These are phyloP conservation scores for Luidia sarsii DNA, from an alignment of 53 echinoderm and acorn worm genomes.

Conservation along the genomic window DNA sequence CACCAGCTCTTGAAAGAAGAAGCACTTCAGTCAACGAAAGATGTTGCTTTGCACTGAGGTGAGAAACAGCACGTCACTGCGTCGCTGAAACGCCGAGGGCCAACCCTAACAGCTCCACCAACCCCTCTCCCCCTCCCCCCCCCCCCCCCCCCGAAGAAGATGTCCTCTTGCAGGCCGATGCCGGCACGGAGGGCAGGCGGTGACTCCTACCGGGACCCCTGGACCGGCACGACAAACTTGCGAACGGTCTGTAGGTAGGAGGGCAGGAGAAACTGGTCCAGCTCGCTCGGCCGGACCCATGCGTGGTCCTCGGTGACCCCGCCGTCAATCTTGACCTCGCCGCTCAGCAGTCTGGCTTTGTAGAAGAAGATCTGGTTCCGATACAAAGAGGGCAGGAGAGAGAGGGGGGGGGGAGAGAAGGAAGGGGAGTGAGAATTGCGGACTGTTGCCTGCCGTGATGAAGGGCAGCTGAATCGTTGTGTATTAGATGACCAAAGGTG, in stretches of 20 bases:
- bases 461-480: neutral
- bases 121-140: too few relatives aligned
- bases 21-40: too few relatives aligned
- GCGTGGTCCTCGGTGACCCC: slow-evolving; percentile 63
- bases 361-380: slow-evolving; percentile 98
- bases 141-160: too few relatives aligned
- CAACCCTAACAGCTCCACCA: too few relatives aligned
- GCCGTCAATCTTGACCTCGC: slow-evolving; percentile 54
- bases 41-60: too few relatives aligned
- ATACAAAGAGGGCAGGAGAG: too few relatives aligned
- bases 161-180: too few relatives aligned
- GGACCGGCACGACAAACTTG: slow-evolving; percentile 76
- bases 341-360: slow-evolving; percentile 81
- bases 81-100: too few relatives aligned
- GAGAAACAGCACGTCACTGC: too few relatives aligned
- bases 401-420: neutral
- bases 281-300: slow-evolving; percentile 82
- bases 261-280: slow-evolving; percentile 68
- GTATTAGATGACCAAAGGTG: too few relatives aligned
- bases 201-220: neutral
- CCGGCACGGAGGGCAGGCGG: neutral
- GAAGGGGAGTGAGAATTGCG: neutral
- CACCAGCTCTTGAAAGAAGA: too few relatives aligned
- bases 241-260: slow-evolving; percentile 71
- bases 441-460: neutral